Evolutionary conservation across 2,888 invertebrate genomes (phyloP), one percentile per base, ranked within the genome.

Genomic region (Eupeodes luniger): DNA sequence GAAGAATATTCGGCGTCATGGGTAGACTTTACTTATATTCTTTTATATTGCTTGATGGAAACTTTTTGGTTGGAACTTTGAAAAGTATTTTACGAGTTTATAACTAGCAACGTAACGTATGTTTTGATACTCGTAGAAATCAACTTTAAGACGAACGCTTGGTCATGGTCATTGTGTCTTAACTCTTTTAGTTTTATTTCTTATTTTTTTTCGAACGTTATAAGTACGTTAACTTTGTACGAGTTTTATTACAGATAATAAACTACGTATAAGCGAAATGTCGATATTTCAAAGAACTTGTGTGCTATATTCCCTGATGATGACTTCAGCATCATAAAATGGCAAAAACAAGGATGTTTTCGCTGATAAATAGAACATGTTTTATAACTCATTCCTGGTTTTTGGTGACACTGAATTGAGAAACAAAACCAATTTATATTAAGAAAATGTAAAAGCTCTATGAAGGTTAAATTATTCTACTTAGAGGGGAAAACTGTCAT

Each of bases 121-220:
- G 67, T 51, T 27, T 3, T 16, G 49, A 51, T 67, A 2, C 27
- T 27, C 3, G 27, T 27, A 34, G 34, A 67, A 67, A 34, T 34
- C 51, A 66, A 66, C 66, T 66, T 49, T 66, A 7, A 47, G 5
- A 11, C 44, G 12, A 64, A 14, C 47, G 34, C 51, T 67, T 67
- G 67, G 67, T 67, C 67, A 67, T 67, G 67, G 67, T 67, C 67
- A 67, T 67, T 36, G 49, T 67, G n/a, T 51, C 36, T 67, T 47
- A 67, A 67, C 51, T 67, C 67, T 36, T 51, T 61, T n/a, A 36
- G 10, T 40, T 40, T 61, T n/a, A 14, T 34, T 27, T 27, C 27
- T 27, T 27, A 27, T 27, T 3, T 27, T 2, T 19, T 34, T 51
- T 67, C 27, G 1, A 53, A 47, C 67, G 51, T 34, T 66, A 66